Evolutionary conservation across 2,888 invertebrate species (phyloP).

Genomic region (Acanthosepion esculentum): DNA sequence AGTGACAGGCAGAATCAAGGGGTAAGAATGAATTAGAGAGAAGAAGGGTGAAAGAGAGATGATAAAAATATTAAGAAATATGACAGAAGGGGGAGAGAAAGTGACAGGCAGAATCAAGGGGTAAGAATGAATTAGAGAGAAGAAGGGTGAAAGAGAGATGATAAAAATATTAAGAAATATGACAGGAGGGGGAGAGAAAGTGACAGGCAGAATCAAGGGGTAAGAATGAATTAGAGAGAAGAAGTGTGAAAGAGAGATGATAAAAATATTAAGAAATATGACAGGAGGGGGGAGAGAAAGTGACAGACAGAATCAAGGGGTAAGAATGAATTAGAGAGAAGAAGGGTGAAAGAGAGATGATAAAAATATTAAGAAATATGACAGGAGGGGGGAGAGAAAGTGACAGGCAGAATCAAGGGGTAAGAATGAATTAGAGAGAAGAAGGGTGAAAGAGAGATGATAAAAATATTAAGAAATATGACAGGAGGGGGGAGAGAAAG

Average conservation of each 20-base stretch:
- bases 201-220: no score
- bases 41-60: background rate
- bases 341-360: no score
- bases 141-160: background rate
- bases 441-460: background rate
- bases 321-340: no score
- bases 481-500: background rate
- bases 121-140: background rate
- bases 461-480: background rate
- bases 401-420: no score
- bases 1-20: no score
- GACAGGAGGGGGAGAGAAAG: no score
- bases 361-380: no score
- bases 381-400: background rate
- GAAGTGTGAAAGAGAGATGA: no score
- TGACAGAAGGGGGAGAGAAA: background rate
- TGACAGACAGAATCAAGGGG: no score
- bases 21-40: background rate
- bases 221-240: no score
- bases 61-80: background rate
- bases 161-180: background rate
- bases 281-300: no score
- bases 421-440: background rate
- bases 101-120: background rate
- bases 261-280: no score